These are phyloP conservation scores for Pipa parva DNA, from an alignment of 2,113 vertebrate species.

Conservation along the genomic window DNA sequence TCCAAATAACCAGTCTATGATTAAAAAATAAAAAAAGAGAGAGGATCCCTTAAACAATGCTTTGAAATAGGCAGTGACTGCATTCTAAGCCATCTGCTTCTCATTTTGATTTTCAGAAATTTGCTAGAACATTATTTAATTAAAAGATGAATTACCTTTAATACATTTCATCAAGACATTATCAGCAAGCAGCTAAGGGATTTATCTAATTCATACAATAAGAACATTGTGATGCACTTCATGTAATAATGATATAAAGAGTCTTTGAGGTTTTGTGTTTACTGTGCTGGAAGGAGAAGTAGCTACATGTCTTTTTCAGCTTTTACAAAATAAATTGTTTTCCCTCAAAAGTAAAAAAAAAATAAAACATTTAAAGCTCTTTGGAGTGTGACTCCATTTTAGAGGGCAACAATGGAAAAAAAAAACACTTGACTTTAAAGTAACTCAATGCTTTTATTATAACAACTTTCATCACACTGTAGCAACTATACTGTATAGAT, in stretches of 20 bases:
- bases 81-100: slow-evolving; percentile 3
- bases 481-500: too few species aligned
- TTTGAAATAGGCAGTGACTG: slow-evolving; percentile 2
- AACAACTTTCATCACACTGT: too few species aligned
- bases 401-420: too few species aligned
- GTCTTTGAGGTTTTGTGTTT: background rate
- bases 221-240: background rate
- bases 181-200: background rate
- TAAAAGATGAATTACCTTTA: slow-evolving; percentile 7
- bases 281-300: too few species aligned
- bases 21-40: background rate
- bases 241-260: background rate
- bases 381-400: too few species aligned
- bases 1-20: too few species aligned
- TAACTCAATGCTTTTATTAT: too few species aligned
- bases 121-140: slow-evolving; percentile 9
- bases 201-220: slow-evolving; percentile 1
- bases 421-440: too few species aligned
- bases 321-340: too few species aligned
- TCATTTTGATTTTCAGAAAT: background rate
- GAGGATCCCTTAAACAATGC: slow-evolving; percentile 19
- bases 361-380: too few species aligned
- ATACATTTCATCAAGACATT: slow-evolving; percentile 6
- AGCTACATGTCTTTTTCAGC: too few species aligned
- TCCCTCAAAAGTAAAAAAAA: too few species aligned